Evolutionary conservation across 2,113 vertebrate genomes (phyloP), one percentile per base, ranked within the genome.

Genomic region (Echinops telfairi): DNA sequence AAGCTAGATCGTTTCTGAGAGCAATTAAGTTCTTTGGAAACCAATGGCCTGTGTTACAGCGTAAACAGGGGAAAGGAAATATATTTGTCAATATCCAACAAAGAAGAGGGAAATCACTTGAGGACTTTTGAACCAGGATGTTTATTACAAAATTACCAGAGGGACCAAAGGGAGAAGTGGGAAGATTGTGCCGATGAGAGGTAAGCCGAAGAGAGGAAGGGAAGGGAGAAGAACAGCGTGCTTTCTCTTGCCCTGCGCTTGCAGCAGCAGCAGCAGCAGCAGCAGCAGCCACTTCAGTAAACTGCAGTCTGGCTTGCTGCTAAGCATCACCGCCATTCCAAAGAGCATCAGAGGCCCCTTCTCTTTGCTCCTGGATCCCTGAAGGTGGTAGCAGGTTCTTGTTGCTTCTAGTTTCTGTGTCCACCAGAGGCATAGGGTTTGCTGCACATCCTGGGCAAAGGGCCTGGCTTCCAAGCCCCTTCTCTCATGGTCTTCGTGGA

Each of bases 211-310:
- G n/a, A 12, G 3, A 10, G 68, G 58, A n/a, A 53, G 70, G 29
- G 0, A 3, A 14, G 57, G n/a, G n/a, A 7, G 0, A 16, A 29
- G 19, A 29, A 8, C 15, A 16, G 88, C 25, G 10, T 19, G 17
- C 40, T 57, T 79, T 33, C 66, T 82, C 25, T 10, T 23, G 15
- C 40, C 53, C n/a, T 33, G 15, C 3, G 15, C 47, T 7, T 57
- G 53, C 27, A 31, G 0, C n/a, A 5, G n/a, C 15, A 25, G 2
- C n/a, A 5, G n/a, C 19, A 25, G 2, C 27, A 31, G 0, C n/a
- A 5, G n/a, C 15, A 25, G 2, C n/a, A 5, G n/a, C 19, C 20
- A 1, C 66, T 58, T 47, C 6, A 31, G 2, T 1, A 76, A 70
- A 33, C 1, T 53, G 47, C 47, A 10, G 47, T 53, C 47, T 53